Percentiles rank a stretch among this genome's conserved stretches.
Conservation (phyloP, 2,888 invertebrate species). For the Lycia hirtaria region DNA sequence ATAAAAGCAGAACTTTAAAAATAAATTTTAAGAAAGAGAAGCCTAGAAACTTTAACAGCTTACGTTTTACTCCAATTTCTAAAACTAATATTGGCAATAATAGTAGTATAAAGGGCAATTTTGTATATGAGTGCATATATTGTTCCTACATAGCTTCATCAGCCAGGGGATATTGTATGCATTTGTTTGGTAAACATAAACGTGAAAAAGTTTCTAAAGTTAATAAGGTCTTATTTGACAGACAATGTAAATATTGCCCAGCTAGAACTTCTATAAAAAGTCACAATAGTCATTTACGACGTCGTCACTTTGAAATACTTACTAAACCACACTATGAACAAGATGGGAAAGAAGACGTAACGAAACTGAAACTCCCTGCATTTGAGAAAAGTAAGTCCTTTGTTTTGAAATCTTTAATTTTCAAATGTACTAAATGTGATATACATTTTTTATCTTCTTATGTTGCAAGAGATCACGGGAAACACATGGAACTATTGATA, state of each 20-base stretch:
- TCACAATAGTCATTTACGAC: conserved; percentile 48
- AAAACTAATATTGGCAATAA: not conserved
- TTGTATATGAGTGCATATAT: conserved; percentile 46
- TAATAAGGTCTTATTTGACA: conserved; percentile 48
- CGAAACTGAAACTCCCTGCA: conserved; percentile 1
- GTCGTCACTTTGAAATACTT: conserved; percentile 37
- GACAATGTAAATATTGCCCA: conserved; percentile 56
- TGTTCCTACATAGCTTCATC: conserved; percentile 52
- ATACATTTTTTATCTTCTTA: conserved; percentile 62
- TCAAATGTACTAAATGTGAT: conserved; percentile 66
- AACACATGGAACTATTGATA: conserved; percentile 57
- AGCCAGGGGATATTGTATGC: conserved; percentile 40
- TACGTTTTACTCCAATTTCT: not conserved
- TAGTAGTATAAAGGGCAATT: not conserved
- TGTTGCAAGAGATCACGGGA: conserved; percentile 55
- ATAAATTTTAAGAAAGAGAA: not conserved
- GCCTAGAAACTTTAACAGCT: not conserved
- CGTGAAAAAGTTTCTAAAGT: conserved; percentile 34
- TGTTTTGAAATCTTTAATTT: conserved; percentile 58
- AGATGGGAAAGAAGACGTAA: conserved; percentile 1
- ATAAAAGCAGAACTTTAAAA: not conserved
- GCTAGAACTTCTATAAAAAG: conserved; percentile 31
- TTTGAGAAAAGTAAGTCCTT: conserved; percentile 23
- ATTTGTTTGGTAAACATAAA: conserved; percentile 52
- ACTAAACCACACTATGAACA: conserved; percentile 8